Evolutionary conservation across 2,888 invertebrate species (phyloP), one percentile per base, ranked within the genome.

Genomic region (Agriopis aurantiaria): DNA sequence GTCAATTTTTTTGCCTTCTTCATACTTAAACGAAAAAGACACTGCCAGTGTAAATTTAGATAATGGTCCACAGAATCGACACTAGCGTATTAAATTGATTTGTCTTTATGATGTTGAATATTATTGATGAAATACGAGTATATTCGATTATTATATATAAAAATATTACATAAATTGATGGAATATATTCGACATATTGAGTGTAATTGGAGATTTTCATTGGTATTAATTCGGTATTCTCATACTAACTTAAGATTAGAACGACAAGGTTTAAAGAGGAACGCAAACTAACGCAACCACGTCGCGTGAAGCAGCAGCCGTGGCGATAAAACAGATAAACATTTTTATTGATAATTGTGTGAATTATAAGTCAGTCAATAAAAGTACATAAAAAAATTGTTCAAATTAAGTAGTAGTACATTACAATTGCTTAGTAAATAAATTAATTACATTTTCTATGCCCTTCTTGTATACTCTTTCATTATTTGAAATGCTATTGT

Each of bases 181-280:
- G 69, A 76, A 45, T 80, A 68, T 71, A 56, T 65, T 74, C 33
- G 67, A 80, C 78, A 75, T 76, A 72, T 75, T 74, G 65, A 61
- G 41, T 64, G 53, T 70, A 48, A 14, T 17, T 55, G 11, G 17
- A 48, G 58, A 23, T 51, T 72, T 71, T 68, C 63, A 48, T 58
- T 57, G 43, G 1, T 43, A 49, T 52, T 60, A 52, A 17, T 43
- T 43, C 12, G 46, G 46, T n/a, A 45, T 33, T 46, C 3, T 8
- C 3, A 46, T 17, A 58, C 56, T 57, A 57, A 43, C 41, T 10
- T 17, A 17, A 51, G 14, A 7, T 17, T 17, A 9, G 51, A 9
- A 51, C 8, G n/a, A n/a, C 17, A 51, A 0, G 9, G 17, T 9
- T n/a, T 48, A n/a, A 48, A 48, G 48, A 6, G 48, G 48, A 48